These are phyloP conservation scores for Kryphioiulus occultus DNA, from an alignment of 2,888 invertebrate genomes.

Conservation along the genomic window DNA sequence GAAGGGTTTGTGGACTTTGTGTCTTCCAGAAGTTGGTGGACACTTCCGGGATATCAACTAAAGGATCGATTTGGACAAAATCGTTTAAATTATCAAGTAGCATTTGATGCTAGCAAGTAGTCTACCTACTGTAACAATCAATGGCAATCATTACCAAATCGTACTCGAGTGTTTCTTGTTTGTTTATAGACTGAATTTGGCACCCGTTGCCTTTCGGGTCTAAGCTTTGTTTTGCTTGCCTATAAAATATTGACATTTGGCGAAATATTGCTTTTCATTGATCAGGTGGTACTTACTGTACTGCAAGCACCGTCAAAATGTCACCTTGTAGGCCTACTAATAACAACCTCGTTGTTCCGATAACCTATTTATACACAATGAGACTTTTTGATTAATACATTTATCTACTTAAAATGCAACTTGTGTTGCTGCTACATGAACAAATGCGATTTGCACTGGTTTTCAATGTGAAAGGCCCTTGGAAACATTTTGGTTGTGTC, in stretches of 20 bases:
- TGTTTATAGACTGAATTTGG: background rate
- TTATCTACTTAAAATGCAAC: background rate
- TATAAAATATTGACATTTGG: background rate
- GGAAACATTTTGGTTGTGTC: background rate
- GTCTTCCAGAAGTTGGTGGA: too few species aligned
- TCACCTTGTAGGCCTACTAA: background rate
- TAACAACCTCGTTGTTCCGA: background rate
- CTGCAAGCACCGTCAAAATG: background rate
- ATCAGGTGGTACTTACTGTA: background rate
- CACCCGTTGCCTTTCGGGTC: background rate
- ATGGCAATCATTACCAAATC: background rate
- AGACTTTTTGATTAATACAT: background rate
- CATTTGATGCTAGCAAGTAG: background rate
- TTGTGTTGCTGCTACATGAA: background rate
- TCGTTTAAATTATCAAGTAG: background rate
- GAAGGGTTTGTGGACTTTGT: too few species aligned
- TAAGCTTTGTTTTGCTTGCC: background rate
- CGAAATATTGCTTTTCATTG: background rate
- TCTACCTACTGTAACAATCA: background rate
- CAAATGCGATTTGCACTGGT: background rate
- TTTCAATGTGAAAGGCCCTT: background rate
- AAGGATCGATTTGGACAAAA: too few species aligned
- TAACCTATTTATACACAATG: background rate
- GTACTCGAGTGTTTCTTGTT: background rate
- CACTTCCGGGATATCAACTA: too few species aligned